Percentiles rank a stretch among this genome's conserved stretches.
phyloP scores from a whole-genome alignment of 2,113 vertebrate species.

The Oceanites oceanicus region DNA sequence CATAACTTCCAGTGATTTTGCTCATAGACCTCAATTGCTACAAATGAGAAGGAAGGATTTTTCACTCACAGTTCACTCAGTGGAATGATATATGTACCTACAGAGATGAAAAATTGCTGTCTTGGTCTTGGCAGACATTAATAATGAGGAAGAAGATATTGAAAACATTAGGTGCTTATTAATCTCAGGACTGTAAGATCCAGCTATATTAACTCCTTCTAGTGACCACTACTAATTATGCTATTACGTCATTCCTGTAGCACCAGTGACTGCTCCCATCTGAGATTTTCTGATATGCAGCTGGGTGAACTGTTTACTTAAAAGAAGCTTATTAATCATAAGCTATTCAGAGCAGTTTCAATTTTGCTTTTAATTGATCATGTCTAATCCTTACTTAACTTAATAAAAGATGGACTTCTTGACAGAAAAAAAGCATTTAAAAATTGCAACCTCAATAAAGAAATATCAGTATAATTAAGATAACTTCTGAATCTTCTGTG shows the following conservation, averaged over 20 bases:
- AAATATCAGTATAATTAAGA: neutral
- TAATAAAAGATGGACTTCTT: neutral
- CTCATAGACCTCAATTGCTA: neutral
- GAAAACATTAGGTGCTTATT: neutral
- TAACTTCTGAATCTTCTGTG: neutral
- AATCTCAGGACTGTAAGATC: neutral
- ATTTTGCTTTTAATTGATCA: neutral
- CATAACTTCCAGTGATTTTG: neutral
- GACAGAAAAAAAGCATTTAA: neutral
- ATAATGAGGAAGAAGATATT: neutral
- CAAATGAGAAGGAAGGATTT: neutral
- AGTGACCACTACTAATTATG: neutral
- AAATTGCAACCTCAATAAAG: neutral
- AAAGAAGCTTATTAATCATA: neutral
- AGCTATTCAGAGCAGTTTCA: neutral
- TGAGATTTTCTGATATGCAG: neutral
- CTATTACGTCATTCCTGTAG: neutral
- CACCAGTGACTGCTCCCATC: neutral
- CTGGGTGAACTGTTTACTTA: neutral
- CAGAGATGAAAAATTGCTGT: neutral
- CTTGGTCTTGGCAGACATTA: neutral
- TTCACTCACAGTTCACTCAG: neutral
- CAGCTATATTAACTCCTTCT: neutral
- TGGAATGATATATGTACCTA: neutral
- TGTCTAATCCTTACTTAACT: neutral